Percentiles rank a stretch among this genome's conserved stretches.
These are phyloP conservation scores for Sinocyclocheilus anophthalmus DNA, from an alignment of 2,113 vertebrate genomes.

Conservation along the genomic window DNA sequence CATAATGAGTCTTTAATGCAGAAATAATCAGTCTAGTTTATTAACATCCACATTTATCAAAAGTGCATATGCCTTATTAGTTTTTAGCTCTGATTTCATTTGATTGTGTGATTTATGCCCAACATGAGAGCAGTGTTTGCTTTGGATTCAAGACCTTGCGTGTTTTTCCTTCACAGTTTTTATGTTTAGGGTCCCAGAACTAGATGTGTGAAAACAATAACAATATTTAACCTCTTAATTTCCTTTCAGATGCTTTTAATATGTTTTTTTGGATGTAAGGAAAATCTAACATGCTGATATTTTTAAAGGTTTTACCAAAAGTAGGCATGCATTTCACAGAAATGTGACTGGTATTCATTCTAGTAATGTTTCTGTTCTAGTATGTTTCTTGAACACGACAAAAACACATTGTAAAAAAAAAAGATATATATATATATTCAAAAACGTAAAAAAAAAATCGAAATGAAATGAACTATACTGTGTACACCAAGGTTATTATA, in stretches of 20 bases:
- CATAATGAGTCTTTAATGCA: slow-evolving; percentile 8
- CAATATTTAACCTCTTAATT: neutral
- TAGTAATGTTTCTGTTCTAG: no score
- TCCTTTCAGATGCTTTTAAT: neutral
- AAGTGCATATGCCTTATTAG: neutral
- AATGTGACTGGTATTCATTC: no score
- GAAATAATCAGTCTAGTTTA: neutral
- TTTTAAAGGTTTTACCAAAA: neutral
- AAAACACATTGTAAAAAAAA: neutral
- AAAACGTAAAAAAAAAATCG: no score
- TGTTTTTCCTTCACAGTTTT: neutral
- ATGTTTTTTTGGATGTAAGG: neutral
- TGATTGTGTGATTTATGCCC: neutral
- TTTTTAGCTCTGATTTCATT: neutral
- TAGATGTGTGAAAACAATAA: slow-evolving; percentile 3
- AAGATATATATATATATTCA: no score
- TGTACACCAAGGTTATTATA: no score
- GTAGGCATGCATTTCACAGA: neutral
- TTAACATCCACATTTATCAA: neutral
- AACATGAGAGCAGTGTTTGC: neutral
- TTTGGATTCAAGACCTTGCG: neutral
- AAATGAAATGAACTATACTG: no score
- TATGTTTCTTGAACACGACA: neutral
- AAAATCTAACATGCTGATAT: neutral
- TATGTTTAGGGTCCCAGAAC: slow-evolving; percentile 17